Base-by-base conservation (phyloP, 2,888 invertebrate species). In the Sarcophaga carnaria region DNA sequence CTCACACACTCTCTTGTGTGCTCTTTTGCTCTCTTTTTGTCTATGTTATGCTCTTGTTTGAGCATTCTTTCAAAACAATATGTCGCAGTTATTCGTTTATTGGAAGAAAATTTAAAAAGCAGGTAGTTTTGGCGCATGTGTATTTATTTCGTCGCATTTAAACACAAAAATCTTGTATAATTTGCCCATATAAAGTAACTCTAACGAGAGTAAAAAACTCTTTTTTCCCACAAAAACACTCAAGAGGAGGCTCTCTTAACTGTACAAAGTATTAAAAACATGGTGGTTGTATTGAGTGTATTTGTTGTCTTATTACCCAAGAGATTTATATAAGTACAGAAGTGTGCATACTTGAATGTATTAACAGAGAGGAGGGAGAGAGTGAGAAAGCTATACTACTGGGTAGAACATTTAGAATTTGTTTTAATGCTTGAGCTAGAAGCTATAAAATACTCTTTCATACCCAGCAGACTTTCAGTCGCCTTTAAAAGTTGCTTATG, bases 401-500 rank as follows among this genome's bases (percentile, higher is more conserved):
- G 37, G 22, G 8, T 60, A 83, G 72, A 72, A 74, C 12, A 54
- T 69, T 80, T 64, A 59, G 12, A 25, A 54, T 47, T 75, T 75
- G 60, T 49, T 12, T 75, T 45, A 37, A 37, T 37, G 49, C 20
- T 25, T 64, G 25, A 47, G 27, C 69, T 17, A 20, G 62, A 70
- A 74, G 59, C 59, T 90, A 93, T 93, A 92, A 93, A 93, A 92
- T 90, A 89, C 86, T 88, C 89, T 89, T 89, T 94, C 91, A 94
- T 94, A 90, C 89, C 92, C 93, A 93, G 93, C 94, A 95, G 95
- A 95, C 95, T 94, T 94, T 94, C 95, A 95, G 95, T 95, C 95
- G 95, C 95, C 94, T 91, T 89, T 90, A 87, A 82, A 91, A 90
- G 90, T 90, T 89, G 89, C 89, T 88, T 90, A 88, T 27, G 80